Conservation (phyloP, 2,888 invertebrate genomes). For the Mycogona germanica region DNA sequence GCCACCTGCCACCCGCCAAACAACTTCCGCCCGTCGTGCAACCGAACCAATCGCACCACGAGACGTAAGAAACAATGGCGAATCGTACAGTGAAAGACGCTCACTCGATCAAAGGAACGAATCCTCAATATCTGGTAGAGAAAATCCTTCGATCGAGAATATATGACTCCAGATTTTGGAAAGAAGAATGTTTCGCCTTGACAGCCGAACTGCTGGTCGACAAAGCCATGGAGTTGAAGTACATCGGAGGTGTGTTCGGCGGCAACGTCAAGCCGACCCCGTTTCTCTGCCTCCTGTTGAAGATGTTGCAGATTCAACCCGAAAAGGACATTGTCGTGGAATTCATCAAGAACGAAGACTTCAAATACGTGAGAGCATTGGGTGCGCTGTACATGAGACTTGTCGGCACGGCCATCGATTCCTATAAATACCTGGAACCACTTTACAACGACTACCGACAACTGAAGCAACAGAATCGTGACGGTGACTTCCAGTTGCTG, state of each 20-base stretch:
- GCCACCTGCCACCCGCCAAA: no score
- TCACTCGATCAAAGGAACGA: constrained; percentile 93
- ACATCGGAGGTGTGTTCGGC: constrained; percentile 87
- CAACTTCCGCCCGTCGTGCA: no score
- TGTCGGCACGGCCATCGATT: constrained; percentile 87
- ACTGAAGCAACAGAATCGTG: constrained; percentile 71
- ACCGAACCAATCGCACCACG: no score
- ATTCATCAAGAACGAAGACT: constrained; percentile 98
- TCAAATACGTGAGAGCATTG: constrained; percentile 89
- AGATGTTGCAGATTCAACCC: constrained; percentile 99
- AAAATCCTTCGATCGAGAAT: constrained; percentile 97
- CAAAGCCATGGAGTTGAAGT: constrained; percentile 95
- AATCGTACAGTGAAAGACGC: constrained; percentile 98
- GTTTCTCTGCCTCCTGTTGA: constrained; percentile 83
- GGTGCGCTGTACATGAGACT: constrained; percentile 94
- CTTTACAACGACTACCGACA: constrained; percentile 95
- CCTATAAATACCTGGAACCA: constrained; percentile 96
- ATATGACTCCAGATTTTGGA: constrained; percentile 99
- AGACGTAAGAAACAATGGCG: no score
- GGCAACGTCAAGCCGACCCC: constrained; percentile 97
- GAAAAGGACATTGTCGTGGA: constrained; percentile 99
- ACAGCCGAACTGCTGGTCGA: constrained; percentile 96
- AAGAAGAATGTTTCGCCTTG: constrained; percentile 98
- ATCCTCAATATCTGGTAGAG: constrained; percentile 98
- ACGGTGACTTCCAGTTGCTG: constrained; percentile 75